These are phyloP conservation scores for Hydrotaea cyrtoneurina DNA, from an alignment of 2,888 invertebrate genomes.

Conservation along the genomic window DNA sequence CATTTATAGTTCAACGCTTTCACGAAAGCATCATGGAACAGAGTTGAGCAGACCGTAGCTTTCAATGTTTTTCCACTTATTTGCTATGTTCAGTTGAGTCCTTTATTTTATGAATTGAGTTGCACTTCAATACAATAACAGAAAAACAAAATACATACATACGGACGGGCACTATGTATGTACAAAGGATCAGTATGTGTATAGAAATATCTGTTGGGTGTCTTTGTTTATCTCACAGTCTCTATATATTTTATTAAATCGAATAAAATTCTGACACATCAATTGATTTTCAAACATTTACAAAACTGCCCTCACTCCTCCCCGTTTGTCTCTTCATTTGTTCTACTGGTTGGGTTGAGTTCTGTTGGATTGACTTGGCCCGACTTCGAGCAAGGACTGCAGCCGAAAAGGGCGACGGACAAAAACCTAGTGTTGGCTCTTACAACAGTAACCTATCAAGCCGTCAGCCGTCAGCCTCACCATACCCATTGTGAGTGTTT, in stretches of 20 bases:
- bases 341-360: not conserved
- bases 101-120: constrained; percentile 17
- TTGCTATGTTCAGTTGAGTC: not conserved
- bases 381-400: not conserved
- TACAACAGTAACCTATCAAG: not conserved
- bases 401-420: not conserved
- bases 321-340: not conserved
- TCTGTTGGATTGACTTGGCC: too few relatives aligned
- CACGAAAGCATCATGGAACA: not conserved
- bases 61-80: not conserved
- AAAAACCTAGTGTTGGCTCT: not conserved
- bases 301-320: not conserved
- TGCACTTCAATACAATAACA: constrained; percentile 27
- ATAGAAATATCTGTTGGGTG: not conserved
- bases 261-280: constrained; percentile 30
- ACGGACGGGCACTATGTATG: not conserved
- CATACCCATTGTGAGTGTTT: constrained; percentile 9
- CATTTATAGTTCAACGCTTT: constrained; percentile 1
- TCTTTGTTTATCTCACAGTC: not conserved
- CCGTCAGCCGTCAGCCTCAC: not conserved
- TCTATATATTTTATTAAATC: constrained; percentile 21
- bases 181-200: not conserved
- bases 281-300: constrained; percentile 37
- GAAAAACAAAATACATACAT: constrained; percentile 1
- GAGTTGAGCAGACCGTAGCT: too few relatives aligned